A percentile compares a stretch with the other conserved stretches of the same genome.
These are phyloP conservation scores for Drosophila imparisetae DNA, from an alignment of 2,888 invertebrate species.

Conservation along the genomic window DNA sequence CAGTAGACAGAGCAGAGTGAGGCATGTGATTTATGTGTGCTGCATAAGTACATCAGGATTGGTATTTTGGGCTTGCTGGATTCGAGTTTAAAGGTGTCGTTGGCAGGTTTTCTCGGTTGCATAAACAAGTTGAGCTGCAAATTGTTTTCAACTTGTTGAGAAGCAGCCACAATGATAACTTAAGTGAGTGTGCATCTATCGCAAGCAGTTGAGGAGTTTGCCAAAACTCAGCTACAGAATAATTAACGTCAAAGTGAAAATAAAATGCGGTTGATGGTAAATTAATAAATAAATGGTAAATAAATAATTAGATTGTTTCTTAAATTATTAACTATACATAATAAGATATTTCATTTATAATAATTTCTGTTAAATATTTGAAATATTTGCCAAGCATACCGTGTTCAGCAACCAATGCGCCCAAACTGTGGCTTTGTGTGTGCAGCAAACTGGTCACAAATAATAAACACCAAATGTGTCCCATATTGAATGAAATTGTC, in stretches of 20 bases:
- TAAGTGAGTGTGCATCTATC: neutral
- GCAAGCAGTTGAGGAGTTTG: neutral
- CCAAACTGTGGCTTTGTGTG: conserved; percentile 63
- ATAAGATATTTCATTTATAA: neutral
- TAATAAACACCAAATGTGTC: conserved; percentile 63
- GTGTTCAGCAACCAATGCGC: conserved; percentile 43
- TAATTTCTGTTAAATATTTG: neutral
- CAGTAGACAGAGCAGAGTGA: conserved; percentile 14
- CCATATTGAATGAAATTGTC: conserved; percentile 49
- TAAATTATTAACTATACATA: neutral
- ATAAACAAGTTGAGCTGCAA: conserved; percentile 38
- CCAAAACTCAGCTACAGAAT: neutral
- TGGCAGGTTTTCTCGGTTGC: neutral
- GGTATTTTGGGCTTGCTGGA: conserved; percentile 59
- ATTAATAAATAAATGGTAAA: neutral
- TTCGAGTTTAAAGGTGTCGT: conserved; percentile 63
- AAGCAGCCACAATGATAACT: conserved; percentile 13
- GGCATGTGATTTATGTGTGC: conserved; percentile 13
- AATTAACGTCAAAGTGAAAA: neutral
- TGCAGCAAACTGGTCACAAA: conserved; percentile 68
- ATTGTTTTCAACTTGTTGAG: conserved; percentile 44
- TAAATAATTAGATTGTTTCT: neutral
- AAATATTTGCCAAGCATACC: conserved; percentile 41
- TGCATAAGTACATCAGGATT: conserved; percentile 39
- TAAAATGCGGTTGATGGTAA: neutral